Evolutionary conservation across 2,113 vertebrate genomes (phyloP).

Genomic region (Dermatemys mawii): DNA sequence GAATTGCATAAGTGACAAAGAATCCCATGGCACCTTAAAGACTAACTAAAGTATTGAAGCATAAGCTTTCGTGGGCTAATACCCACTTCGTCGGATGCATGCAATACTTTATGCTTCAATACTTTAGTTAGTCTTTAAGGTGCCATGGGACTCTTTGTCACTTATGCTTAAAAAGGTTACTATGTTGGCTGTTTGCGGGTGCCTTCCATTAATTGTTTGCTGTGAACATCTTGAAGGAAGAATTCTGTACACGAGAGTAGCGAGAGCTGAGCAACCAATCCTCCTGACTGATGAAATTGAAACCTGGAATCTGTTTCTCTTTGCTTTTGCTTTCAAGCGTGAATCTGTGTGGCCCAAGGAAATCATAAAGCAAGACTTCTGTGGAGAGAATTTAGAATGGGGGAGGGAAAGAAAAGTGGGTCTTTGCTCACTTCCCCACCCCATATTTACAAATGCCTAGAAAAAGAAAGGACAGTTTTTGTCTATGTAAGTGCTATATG

Average conservation of each 20-base stretch:
- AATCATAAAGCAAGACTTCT: conserved; percentile 51
- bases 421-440: not conserved
- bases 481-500: not conserved
- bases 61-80: no score
- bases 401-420: not conserved
- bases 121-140: no score
- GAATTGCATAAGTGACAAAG: no score
- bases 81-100: no score
- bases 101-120: no score
- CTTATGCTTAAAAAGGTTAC: conserved; percentile 14
- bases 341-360: conserved; percentile 24
- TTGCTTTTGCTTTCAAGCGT: conserved; percentile 45
- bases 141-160: no score
- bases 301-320: conserved; percentile 4
- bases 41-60: no score
- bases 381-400: not conserved
- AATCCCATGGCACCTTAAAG: no score
- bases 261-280: conserved; percentile 27
- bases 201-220: conserved; percentile 29
- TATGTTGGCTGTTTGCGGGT: not conserved
- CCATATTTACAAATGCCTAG: conserved; percentile 15
- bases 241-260: not conserved
- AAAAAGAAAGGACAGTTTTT: not conserved
- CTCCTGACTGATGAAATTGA: conserved; percentile 30
- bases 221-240: not conserved